Base-by-base conservation (phyloP, 1,140 invertebrate species). In the Oppia nitens region DNA sequence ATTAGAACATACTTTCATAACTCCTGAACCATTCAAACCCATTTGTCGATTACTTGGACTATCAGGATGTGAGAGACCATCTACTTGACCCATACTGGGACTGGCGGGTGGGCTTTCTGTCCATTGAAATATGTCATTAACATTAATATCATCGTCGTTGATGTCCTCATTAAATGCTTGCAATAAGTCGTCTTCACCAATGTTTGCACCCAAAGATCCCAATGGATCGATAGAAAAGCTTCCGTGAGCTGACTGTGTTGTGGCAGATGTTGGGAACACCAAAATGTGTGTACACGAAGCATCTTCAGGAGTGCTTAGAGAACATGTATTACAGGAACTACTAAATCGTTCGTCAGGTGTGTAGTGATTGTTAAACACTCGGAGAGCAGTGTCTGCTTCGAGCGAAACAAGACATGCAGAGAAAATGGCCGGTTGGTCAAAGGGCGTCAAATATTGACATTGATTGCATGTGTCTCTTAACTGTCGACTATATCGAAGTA, bases 241-340 rank as follows among this genome's bases (percentile, higher is more conserved):
- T 4, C 20, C 63, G 32, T 67, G 65, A 17, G 61, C 59, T 29
- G 62, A 61, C 54, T 91, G 87, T 57, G 90, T 91, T 29, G 88
- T 92, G 27, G 94, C 91, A 57, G 91, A 96, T 9, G 91, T 98
- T 51, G 95, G 95, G 75, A 98, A 98, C 60, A 98, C 94, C 60
- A 98, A 79, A 64, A 99, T 98, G 71, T 99, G 95, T 52, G 94
- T 98, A 68, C 87, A 90, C 52, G 88, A 88, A 52, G 93, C 87
- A 75, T 98, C 92, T 65, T 92, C 82, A 4, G 88, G 88, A 51
- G 89, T 93, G 52, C 84, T 87, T 56, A 92, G 76, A 47, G 59
- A 57, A 56, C 66, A 66, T 4, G 60, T 62, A 51, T 67, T 64
- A 48, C 63, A 64, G 64, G 65, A 85, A 81, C 70, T 83, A 82